Percentiles rank a stretch among this genome's conserved stretches.
phyloP scores from a whole-genome alignment of 2,797 vertebrate species.

The Microctenopoma lineatum region DNA sequence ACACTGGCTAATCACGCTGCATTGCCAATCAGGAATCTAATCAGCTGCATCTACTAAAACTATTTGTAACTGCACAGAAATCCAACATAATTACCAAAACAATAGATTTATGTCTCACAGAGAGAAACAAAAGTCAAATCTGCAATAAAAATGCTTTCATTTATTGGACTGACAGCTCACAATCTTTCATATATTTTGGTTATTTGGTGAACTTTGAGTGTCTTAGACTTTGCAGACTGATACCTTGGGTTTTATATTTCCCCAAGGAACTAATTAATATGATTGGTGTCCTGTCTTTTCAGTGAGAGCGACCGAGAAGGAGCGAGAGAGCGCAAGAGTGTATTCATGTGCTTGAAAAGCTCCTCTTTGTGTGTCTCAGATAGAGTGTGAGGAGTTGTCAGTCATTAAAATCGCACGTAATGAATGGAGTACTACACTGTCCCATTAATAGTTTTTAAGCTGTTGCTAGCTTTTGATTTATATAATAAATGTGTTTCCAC shows the following conservation, averaged over 20 bases:
- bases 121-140: slow-evolving; percentile 12
- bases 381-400: not conserved
- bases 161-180: slow-evolving; percentile 43
- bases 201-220: slow-evolving; percentile 46
- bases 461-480: slow-evolving; percentile 8
- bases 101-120: slow-evolving; percentile 20
- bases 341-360: slow-evolving; percentile 17
- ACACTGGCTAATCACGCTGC: slow-evolving; percentile 58
- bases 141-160: slow-evolving; percentile 24
- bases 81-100: slow-evolving; percentile 51
- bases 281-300: slow-evolving; percentile 67
- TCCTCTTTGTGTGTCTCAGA: slow-evolving; percentile 25
- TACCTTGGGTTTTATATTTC: slow-evolving; percentile 57
- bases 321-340: not conserved
- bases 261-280: slow-evolving; percentile 74
- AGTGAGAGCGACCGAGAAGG: slow-evolving; percentile 16
- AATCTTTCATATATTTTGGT: slow-evolving; percentile 36
- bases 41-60: slow-evolving; percentile 42
- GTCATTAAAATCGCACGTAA: slow-evolving; percentile 23
- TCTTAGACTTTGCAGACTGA: slow-evolving; percentile 47
- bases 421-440: not conserved
- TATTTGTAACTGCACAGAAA: slow-evolving; percentile 37
- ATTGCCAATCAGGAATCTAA: slow-evolving; percentile 58
- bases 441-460: slow-evolving; percentile 24
- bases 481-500: slow-evolving; percentile 4